These are phyloP conservation scores for Drosophila eohydei DNA, from an alignment of 2,888 invertebrate species.

Conservation along the genomic window DNA sequence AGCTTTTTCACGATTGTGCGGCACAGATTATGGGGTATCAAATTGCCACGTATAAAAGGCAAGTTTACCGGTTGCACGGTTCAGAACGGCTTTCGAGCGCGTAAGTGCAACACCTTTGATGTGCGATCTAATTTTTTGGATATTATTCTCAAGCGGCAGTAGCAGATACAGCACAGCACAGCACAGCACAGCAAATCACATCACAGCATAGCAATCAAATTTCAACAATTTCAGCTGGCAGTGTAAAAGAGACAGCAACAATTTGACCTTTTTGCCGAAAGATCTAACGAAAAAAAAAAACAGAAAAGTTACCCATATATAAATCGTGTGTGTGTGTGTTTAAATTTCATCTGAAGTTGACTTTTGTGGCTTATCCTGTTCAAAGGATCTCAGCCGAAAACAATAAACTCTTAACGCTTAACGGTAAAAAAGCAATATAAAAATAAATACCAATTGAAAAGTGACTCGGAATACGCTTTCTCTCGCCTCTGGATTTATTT, in stretches of 20 bases:
- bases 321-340: slow-evolving; percentile 43
- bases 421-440: slow-evolving; percentile 11
- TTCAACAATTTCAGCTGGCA: slow-evolving; percentile 31
- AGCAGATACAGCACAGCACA: slow-evolving; percentile 32
- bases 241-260: slow-evolving; percentile 61
- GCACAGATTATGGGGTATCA: slow-evolving; percentile 83
- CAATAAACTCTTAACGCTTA: slow-evolving; percentile 34
- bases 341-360: slow-evolving; percentile 12
- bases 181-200: slow-evolving; percentile 17
- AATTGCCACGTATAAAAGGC: slow-evolving; percentile 86
- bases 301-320: slow-evolving; percentile 20
- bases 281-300: slow-evolving; percentile 31
- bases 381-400: slow-evolving; percentile 53
- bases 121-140: slow-evolving; percentile 79
- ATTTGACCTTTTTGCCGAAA: slow-evolving; percentile 71
- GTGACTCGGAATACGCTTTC: slow-evolving; percentile 66
- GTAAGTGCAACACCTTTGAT: slow-evolving; percentile 90
- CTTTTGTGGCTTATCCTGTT: slow-evolving; percentile 48
- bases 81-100: slow-evolving; percentile 98
- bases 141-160: slow-evolving; percentile 54
- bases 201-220: slow-evolving; percentile 28
- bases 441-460: slow-evolving; percentile 41
- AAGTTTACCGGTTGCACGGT: slow-evolving; percentile 89
- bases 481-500: slow-evolving; percentile 58
- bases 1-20: slow-evolving; percentile 66